Evolutionary conservation across 2,888 invertebrate genomes (phyloP), one percentile per base, ranked within the genome.

Genomic region (Embidobia sp.): DNA sequence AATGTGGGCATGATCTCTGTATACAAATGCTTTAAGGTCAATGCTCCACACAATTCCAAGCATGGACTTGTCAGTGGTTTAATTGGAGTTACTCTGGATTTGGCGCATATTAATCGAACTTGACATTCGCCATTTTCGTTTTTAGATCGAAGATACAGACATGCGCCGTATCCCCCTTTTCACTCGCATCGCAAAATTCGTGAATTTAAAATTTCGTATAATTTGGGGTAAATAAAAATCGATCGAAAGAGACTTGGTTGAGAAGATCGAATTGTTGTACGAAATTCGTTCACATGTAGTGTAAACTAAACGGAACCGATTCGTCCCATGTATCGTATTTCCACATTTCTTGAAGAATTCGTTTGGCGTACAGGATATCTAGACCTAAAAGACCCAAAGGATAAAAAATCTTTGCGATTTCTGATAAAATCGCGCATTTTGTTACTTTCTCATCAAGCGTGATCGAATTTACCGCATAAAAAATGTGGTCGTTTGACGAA

Each of bases 131-230:
- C 40, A 0, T 26, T 6, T 0, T 37, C 7, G 29, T 74, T 22
- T 0, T 4, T 1, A 13, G 31, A 49, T 2, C 35, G 15, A 1
- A 79, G 3, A 19, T 83, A 82, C 2, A 83, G 31, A 35, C 82
- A 81, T 0, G 80, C 81, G n/a, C 83, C 81, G 37, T 80, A 83
- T 0, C 77, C 81, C n/a, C n/a, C 1, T 40, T 69, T 18, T 79
- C 79, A 3, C 64, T 77, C 3, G 81, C 80, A 46, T 82, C 82
- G 5, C 72, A 59, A 42, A 83, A 84, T 1, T 18, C 37, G n/a
- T 40, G 18, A 80, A 26, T 78, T 26, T 44, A 18, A 2, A 18
- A n/a, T n/a, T n/a, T n/a, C n/a, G n/a, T n/a, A n/a, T 40, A 11
- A 1, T 11, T 6, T 3, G 8, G 18, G n/a, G 22, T 26, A 1